A percentile compares a stretch with the other conserved stretches of the same genome.
Evolutionary conservation across 2,797 vertebrate genomes (phyloP).

Genomic region (Holocentrus rufus): DNA sequence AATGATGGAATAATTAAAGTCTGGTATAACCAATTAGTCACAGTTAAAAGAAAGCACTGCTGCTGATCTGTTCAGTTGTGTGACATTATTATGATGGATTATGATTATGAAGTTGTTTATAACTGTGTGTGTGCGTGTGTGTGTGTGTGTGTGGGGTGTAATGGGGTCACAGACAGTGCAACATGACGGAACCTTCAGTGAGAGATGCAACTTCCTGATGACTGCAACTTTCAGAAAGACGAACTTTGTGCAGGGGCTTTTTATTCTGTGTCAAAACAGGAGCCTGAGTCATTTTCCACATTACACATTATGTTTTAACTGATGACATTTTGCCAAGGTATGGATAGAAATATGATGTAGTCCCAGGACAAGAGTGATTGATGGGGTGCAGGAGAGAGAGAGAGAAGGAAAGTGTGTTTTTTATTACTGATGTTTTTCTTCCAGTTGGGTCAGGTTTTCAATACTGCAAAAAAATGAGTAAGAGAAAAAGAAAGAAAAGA

Average conservation of each 20-base stretch:
- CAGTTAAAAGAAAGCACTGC: constrained; percentile 24
- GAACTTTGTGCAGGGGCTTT: not conserved
- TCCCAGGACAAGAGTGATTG: not conserved
- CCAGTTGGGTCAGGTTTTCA: too few relatives aligned
- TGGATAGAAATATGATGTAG: not conserved
- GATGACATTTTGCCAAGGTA: not conserved
- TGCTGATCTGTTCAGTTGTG: constrained; percentile 12
- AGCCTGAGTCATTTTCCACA: not conserved
- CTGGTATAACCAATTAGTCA: constrained; percentile 9
- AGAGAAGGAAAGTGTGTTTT: not conserved
- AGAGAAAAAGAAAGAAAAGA: too few relatives aligned
- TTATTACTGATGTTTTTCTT: not conserved
- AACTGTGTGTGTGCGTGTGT: constrained; percentile 3
- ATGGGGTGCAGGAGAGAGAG: not conserved
- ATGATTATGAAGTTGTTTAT: constrained; percentile 15
- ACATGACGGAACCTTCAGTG: not conserved
- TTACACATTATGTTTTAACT: not conserved
- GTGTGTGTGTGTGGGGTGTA: not conserved
- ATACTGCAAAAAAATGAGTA: not conserved
- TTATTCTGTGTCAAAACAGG: not conserved
- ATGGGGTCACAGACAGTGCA: constrained; percentile 9
- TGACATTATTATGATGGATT: constrained; percentile 12
- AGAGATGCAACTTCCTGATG: not conserved
- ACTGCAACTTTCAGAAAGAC: not conserved
- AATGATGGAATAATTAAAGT: constrained; percentile 10